A percentile compares a stretch with the other conserved stretches of the same genome.
Conservation (phyloP, 2,797 vertebrate species). For the Helicolenus hilgendorfi region DNA sequence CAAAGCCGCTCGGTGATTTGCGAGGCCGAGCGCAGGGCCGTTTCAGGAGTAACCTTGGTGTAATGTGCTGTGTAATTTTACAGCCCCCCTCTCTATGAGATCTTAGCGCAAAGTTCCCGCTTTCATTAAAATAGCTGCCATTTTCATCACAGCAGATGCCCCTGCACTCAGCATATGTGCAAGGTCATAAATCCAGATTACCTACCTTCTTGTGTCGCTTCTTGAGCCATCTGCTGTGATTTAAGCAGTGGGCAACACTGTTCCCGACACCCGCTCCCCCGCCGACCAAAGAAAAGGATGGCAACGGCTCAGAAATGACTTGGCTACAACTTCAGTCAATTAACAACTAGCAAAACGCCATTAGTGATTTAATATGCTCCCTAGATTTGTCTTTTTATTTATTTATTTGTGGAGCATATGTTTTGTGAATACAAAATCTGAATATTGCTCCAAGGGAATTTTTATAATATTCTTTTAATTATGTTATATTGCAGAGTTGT, state of each 20-base stretch:
- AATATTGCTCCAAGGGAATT: not conserved
- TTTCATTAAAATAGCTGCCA: constrained; percentile 72
- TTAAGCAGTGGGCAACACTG: constrained; percentile 57
- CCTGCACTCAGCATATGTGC: constrained; percentile 85
- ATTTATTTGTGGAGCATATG: not conserved
- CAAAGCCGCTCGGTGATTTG: not conserved
- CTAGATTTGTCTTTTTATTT: not conserved
- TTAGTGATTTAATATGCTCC: not conserved
- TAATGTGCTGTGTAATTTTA: constrained; percentile 43
- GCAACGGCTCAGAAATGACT: not conserved
- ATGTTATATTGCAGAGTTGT: not conserved
- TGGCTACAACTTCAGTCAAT: constrained; percentile 17
- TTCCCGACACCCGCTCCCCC: constrained; percentile 9
- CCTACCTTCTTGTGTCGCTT: constrained; percentile 74
- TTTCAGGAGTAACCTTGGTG: constrained; percentile 39
- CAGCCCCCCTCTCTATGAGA: constrained; percentile 6
- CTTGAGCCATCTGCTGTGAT: constrained; percentile 87
- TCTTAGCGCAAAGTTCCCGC: constrained; percentile 43
- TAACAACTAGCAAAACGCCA: constrained; percentile 6
- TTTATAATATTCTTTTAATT: not conserved
- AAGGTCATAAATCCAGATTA: constrained; percentile 89
- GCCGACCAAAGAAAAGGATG: not conserved
- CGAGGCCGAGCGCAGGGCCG: constrained; percentile 27
- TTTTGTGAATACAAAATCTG: not conserved
- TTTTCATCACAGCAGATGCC: constrained; percentile 83